Evolutionary conservation across 2,113 vertebrate genomes (phyloP), one percentile per base, ranked within the genome.

Genomic region (Ictidomys tridecemlineatus): DNA sequence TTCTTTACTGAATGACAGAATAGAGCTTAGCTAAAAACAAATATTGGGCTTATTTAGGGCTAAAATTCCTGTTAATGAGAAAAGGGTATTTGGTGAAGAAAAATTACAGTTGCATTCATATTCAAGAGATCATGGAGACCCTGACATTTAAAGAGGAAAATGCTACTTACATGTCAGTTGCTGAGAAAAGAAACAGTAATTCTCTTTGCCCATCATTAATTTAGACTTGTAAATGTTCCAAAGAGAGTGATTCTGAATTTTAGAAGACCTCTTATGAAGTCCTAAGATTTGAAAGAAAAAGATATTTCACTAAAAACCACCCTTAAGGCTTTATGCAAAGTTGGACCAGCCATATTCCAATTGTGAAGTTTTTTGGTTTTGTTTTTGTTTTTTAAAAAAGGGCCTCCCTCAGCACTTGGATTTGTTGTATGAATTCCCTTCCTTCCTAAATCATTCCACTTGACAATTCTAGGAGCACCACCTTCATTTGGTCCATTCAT

Each of bases 81-180:
- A 51, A 94, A 82, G 63, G 4, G 58, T 63, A 42, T 84, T 76
- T 84, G 17, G 7, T 53, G 24, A 72, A 67, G 58, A 79, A 18
- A 94, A 84, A 48, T 3, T 14, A 61, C 28, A 79, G 72, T 92
- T 63, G 53, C 22, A 42, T 10, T 79, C 79, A 74, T 88, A 11
- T 30, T 6, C 12, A 80, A 58, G 91, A 96, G 78, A 84, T 85
- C 67, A 45, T 28, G 13, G 45, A 94, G 61, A 92, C 45, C n/a
- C 78, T 96, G 90, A 86, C 48, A 88, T 77, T 96, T 94, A 84
- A 93, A 85, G 56, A 67, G 37, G 48, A 88, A 12, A 86, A 56
- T 34, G 37, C 65, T 84, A 26, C 51, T 61, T 82, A 45, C 45
- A 2, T 73, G 45, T 82, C 78, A 91, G 83, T 30, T 58, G 5